phyloP scores from a whole-genome alignment of 2,888 invertebrate genomes.

The Oxyteleia sp. region DNA sequence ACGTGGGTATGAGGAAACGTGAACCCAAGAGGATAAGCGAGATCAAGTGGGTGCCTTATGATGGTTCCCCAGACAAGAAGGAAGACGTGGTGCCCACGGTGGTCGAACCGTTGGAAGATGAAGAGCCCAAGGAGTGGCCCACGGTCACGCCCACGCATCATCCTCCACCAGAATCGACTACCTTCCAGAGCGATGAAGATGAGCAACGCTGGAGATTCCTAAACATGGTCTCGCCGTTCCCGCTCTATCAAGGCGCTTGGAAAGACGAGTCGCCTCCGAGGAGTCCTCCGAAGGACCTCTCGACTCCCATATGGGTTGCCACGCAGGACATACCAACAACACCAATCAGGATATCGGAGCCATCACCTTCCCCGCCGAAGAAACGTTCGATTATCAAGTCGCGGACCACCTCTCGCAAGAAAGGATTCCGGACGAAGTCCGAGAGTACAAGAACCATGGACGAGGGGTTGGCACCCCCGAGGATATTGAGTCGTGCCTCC shows the following conservation, averaged over 20 bases:
- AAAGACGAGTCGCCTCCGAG: constrained; percentile 84
- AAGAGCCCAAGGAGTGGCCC: constrained; percentile 77
- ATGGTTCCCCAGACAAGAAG: constrained; percentile 73
- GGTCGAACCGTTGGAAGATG: constrained; percentile 65
- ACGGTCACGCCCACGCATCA: constrained; percentile 85
- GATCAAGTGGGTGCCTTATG: constrained; percentile 85
- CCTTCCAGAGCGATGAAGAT: constrained; percentile 81
- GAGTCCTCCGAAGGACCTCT: constrained; percentile 80
- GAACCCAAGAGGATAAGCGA: constrained; percentile 84
- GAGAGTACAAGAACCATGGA: constrained; percentile 78
- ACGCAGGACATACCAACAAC: constrained; percentile 77
- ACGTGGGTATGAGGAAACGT: constrained; percentile 83
- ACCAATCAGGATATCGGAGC: constrained; percentile 68
- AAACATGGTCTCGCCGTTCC: constrained; percentile 85
- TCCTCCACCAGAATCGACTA: constrained; percentile 82
- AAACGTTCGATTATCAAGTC: constrained; percentile 76
- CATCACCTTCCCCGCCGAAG: constrained; percentile 77
- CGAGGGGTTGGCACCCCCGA: constrained; percentile 77
- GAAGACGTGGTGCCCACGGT: constrained; percentile 33
- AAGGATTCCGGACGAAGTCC: constrained; percentile 79
- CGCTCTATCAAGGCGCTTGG: constrained; percentile 86
- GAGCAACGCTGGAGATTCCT: constrained; percentile 84
- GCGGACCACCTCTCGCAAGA: constrained; percentile 78
- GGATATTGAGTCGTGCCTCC: constrained; percentile 78
- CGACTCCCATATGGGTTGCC: constrained; percentile 83